Percentiles rank a stretch among this genome's conserved stretches.
These are phyloP conservation scores for Pangasianodon gigas DNA, from an alignment of 2,113 vertebrate species.

Conservation along the genomic window DNA sequence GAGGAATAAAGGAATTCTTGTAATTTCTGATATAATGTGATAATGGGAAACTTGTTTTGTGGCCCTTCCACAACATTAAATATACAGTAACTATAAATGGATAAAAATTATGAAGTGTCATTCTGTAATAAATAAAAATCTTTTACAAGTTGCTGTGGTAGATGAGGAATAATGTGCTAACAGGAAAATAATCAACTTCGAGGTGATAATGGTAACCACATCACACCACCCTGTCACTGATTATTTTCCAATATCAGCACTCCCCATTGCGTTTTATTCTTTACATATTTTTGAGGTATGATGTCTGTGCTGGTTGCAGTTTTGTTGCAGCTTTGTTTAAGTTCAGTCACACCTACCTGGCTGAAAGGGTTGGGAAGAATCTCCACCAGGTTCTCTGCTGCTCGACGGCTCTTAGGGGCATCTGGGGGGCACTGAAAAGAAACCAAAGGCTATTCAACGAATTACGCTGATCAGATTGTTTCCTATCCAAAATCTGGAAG, in stretches of 20 bases:
- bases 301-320: not conserved
- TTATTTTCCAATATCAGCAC: not conserved
- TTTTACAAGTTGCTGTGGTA: too few species aligned
- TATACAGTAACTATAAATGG: too few species aligned
- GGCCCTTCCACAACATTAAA: too few species aligned
- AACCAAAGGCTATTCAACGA: not conserved
- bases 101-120: too few species aligned
- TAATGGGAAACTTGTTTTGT: too few species aligned
- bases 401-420: slow-evolving; percentile 84
- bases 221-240: not conserved
- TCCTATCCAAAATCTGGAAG: not conserved
- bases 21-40: too few species aligned
- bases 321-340: not conserved
- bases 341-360: slow-evolving; percentile 65
- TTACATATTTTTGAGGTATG: not conserved
- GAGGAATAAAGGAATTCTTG: too few species aligned
- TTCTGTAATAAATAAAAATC: too few species aligned
- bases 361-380: slow-evolving; percentile 74
- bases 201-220: not conserved
- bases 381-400: slow-evolving; percentile 85
- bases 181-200: not conserved
- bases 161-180: too few species aligned
- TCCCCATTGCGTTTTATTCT: not conserved
- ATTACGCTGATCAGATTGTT: not conserved
- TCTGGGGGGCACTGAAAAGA: slow-evolving; percentile 81